Evolutionary conservation across 2,888 invertebrate genomes (phyloP).

Genomic region (Dinocampus coccinellae): DNA sequence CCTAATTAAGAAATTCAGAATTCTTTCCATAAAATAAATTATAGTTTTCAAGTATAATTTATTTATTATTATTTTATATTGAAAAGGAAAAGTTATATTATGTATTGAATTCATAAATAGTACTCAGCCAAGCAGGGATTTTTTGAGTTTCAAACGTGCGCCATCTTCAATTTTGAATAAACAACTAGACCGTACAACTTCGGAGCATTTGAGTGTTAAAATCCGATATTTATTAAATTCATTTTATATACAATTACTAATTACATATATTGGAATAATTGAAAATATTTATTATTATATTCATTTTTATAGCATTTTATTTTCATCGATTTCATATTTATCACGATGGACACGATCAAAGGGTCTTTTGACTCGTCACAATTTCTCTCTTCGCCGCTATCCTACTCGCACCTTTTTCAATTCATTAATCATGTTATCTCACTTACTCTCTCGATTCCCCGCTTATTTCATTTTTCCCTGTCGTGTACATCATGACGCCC

Average conservation of each 20-base stretch:
- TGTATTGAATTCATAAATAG: slow-evolving; percentile 6
- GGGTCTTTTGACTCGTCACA: slow-evolving; percentile 51
- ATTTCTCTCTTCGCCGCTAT: slow-evolving; percentile 42
- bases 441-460: slow-evolving; percentile 23
- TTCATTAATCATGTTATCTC: slow-evolving; percentile 33
- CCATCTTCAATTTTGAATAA: slow-evolving; percentile 89
- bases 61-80: slow-evolving; percentile 40
- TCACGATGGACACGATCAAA: slow-evolving; percentile 70
- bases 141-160: slow-evolving; percentile 76
- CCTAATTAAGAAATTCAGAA: slow-evolving; percentile 28
- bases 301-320: too few species aligned
- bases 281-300: too few species aligned
- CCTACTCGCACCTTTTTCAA: slow-evolving; percentile 40
- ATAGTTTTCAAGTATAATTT: slow-evolving; percentile 31
- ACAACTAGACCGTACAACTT: slow-evolving; percentile 49
- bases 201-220: slow-evolving; percentile 58
- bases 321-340: slow-evolving; percentile 70
- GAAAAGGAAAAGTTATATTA: slow-evolving; percentile 27
- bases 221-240: background rate
- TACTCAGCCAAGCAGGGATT: slow-evolving; percentile 65
- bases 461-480: slow-evolving; percentile 10
- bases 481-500: slow-evolving; percentile 5
- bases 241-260: background rate
- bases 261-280: slow-evolving; percentile 50
- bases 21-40: slow-evolving; percentile 36